Base-by-base conservation (phyloP, 2,888 invertebrate species). In the Folsomia manolachei region DNA sequence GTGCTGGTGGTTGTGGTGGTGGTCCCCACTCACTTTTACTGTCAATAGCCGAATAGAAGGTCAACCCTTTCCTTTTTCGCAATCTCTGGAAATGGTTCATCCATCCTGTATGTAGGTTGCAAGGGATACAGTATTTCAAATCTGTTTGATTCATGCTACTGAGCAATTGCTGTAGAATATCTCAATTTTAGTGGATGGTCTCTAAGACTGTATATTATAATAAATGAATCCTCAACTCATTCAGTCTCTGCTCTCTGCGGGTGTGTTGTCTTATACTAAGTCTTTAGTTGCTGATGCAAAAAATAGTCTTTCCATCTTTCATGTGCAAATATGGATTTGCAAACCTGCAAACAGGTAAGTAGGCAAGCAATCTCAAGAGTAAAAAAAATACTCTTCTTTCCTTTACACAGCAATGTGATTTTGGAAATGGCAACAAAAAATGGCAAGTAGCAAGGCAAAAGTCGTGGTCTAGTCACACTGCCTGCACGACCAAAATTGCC, bases 11-110 rank as follows among this genome's bases (percentile, higher is more conserved):
- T 39, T 4, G 14, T 39, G 39, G 39, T 39, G 39, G 60, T 23
- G 62, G 21, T 62, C 62, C 62, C 24, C 62, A 21, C 21, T 24
- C 24, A 21, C 19, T 62, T 74, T 69, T 65, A 62, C 78, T 77
- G 79, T 79, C 79, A 79, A 79, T 79, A 79, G 75, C 77, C 78
- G 71, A 73, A 69, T 66, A 73, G 75, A 79, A 79, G 79, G 79
- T 79, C 79, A 78, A 73, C 77, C 69, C 73, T 75, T 73, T 66
- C 71, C 63, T 25, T 68, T 69, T 26, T 71, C 39, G 39, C 39
- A 39, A 39, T 65, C 65, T 39, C 39, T 39, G 39, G 39, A 39
- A 39, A 14, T 14, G 39, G 39, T 14, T 39, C 39, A 39, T 39
- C 39, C 39, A 39, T 39, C 39, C 14, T 39, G n/a, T n/a, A n/a